These are phyloP conservation scores for Pteromalus puparum DNA, from an alignment of 1,140 invertebrate genomes.

Conservation along the genomic window DNA sequence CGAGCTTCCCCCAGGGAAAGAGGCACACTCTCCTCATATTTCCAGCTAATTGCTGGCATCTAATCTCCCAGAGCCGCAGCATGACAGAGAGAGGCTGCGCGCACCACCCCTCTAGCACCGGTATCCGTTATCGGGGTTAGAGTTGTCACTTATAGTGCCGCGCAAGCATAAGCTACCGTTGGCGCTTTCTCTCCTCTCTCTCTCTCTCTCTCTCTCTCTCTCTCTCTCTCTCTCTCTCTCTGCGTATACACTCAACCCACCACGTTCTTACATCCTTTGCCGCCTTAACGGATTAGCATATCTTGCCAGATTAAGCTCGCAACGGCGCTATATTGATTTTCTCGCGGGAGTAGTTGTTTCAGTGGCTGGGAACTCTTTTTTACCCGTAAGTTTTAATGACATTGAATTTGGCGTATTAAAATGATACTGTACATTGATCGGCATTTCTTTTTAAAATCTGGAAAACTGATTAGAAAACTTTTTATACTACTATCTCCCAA, in stretches of 20 bases:
- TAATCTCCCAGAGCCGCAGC: constrained; percentile 53
- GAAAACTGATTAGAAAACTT: no score
- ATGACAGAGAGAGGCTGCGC: constrained; percentile 34
- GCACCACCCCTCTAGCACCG: constrained; percentile 11
- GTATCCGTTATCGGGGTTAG: constrained; percentile 58
- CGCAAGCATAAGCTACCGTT: constrained; percentile 23
- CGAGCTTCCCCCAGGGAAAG: constrained; percentile 4
- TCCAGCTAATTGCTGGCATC: constrained; percentile 58
- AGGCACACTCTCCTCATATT: constrained; percentile 52
- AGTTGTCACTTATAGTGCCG: constrained; percentile 46
- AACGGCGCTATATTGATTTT: constrained; percentile 34
- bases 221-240: not conserved
- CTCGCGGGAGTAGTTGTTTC: not conserved
- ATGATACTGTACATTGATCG: no score
- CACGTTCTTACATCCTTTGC: constrained; percentile 38
- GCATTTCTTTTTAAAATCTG: no score
- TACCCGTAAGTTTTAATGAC: no score
- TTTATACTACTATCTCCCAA: no score
- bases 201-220: no score
- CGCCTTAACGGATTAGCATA: constrained; percentile 45
- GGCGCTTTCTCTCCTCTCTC: not conserved
- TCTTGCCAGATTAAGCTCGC: not conserved
- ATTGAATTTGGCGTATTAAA: no score
- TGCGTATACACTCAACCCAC: not conserved
- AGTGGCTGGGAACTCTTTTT: not conserved